These are phyloP conservation scores for Gallinago stenura DNA, from an alignment of 2,797 vertebrate genomes.

Conservation along the genomic window DNA sequence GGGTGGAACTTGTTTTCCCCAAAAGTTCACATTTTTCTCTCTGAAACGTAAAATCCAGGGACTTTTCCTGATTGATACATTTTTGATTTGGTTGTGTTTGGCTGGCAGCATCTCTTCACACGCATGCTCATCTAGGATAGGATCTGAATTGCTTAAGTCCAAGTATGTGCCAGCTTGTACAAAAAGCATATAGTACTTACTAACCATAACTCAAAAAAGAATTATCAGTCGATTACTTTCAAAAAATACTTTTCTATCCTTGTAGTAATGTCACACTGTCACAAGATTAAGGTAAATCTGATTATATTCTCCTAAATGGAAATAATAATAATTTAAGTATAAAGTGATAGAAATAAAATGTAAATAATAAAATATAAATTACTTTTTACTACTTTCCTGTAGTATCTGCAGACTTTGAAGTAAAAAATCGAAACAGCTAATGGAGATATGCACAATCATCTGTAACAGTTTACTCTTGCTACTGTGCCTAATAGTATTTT, in stretches of 20 bases:
- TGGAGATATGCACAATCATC: not conserved
- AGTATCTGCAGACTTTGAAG: not conserved
- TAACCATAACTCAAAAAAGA: not conserved
- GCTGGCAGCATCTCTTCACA: not conserved
- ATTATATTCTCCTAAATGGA: not conserved
- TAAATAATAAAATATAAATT: too few species aligned
- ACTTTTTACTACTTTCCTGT: not conserved
- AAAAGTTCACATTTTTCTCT: not conserved
- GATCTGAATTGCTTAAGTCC: not conserved
- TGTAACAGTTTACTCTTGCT: not conserved
- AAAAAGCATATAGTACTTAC: not conserved
- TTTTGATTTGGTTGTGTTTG: not conserved
- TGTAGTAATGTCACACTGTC: not conserved
- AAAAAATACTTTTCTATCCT: not conserved
- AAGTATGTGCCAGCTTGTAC: not conserved
- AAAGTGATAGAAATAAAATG: not conserved
- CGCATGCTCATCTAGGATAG: rapidly evolving
- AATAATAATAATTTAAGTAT: not conserved
- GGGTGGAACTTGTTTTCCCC: not conserved
- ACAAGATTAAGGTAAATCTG: not conserved
- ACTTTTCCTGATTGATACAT: rapidly evolving
- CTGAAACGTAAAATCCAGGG: not conserved
- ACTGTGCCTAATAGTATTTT: not conserved
- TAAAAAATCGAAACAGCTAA: not conserved
- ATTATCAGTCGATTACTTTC: not conserved